Evolutionary conservation across 2,113 vertebrate species (phyloP).

Genomic region (Bungarus multicinctus): DNA sequence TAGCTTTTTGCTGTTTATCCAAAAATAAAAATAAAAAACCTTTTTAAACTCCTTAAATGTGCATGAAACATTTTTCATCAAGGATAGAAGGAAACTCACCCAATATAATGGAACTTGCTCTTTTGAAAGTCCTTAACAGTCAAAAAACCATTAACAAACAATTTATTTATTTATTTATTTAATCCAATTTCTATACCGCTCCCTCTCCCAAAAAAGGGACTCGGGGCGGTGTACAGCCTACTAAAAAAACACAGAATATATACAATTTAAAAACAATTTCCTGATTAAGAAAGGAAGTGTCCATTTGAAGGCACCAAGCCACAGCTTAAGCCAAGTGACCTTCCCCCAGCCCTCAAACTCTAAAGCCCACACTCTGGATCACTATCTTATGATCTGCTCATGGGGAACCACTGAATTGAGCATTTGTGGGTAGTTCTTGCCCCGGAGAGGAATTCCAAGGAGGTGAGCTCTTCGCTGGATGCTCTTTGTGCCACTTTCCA

Average conservation of each 20-base stretch:
- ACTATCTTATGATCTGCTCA: background rate
- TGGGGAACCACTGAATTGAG: background rate
- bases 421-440: background rate
- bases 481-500: background rate
- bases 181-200: too few species aligned
- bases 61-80: background rate
- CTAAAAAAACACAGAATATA: too few species aligned
- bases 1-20: background rate
- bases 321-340: background rate
- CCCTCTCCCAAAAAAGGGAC: too few species aligned
- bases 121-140: background rate
- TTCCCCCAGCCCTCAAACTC: background rate
- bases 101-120: background rate
- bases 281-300: background rate
- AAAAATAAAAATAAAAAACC: background rate
- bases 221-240: too few species aligned
- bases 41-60: background rate
- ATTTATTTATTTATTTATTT: too few species aligned
- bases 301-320: background rate
- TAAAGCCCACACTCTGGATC: background rate
- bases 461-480: background rate
- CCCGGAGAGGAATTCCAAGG: background rate
- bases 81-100: background rate
- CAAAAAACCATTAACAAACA: background rate
- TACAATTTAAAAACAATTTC: too few species aligned